Evolutionary conservation across 2,113 vertebrate species (phyloP), one percentile per base, ranked within the genome.

Genomic region (Takifugu flavidus): DNA sequence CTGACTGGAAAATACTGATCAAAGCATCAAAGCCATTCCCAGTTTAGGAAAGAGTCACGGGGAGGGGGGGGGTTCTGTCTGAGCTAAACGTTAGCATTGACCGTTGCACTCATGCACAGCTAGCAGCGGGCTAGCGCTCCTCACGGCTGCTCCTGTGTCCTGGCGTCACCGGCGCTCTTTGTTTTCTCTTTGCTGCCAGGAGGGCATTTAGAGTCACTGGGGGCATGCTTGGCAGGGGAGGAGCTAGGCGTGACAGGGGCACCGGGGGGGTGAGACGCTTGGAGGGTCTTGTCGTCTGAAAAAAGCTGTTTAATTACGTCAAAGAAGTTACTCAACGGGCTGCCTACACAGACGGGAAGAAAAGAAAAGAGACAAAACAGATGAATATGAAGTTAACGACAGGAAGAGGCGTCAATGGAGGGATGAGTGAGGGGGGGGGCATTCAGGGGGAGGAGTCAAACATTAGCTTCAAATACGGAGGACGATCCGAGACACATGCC

Each of bases 271-370:
- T 91, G 93, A 89, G 94, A 92, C 84, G 92, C 93, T 92, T 96
- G 95, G 93, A 93, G 87, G 58, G 94, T 98, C 95, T 98, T 98
- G 95, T 99, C 96, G 94, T 98, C 96, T 98, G 96, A 96, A 98
- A 98, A 97, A 95, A 98, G 95, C 94, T 95, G 95, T 95, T 96
- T 95, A 94, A 96, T 98, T 94, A 97, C 94, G 93, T 97, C 96
- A 98, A 98, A 95, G 94, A 96, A 95, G 95, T 94, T 95, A 96
- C 93, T 95, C 94, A 97, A 91, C 90, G 95, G 94, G 93, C 94
- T 94, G 92, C 94, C 93, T 92, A 93, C 90, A 93, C 89, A 89
- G 72, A 87, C 49, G 79, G 82, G 88, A 72, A 90, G 78, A 90
- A 60, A 85, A 87, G 90, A 91, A 92, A 83, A 80, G 65, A 91